Base-by-base conservation (phyloP, 2,888 invertebrate genomes). In the Himalopsyche tibetana region DNA sequence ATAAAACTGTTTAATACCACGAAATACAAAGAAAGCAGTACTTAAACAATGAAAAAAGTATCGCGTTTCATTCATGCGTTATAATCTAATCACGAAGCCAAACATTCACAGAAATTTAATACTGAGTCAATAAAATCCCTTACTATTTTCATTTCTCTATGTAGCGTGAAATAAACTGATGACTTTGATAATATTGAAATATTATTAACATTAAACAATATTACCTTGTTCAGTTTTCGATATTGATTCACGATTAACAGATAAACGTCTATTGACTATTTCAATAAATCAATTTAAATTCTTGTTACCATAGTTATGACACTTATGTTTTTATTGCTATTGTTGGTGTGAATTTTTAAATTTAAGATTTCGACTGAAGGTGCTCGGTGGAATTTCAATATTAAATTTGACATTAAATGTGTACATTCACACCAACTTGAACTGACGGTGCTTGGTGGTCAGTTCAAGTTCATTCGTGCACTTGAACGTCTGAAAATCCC, bases 21-120 rank as follows among this genome's bases (percentile, higher is more conserved):
- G 45, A n/a, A 51, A 80, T n/a, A 1, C 3, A 80, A 42, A 5
- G 80, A 28, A 45, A 15, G 45, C 45, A 80, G 5, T 3, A 80
- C 12, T 28, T 36, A 74, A 74, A 38, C 74, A 74, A 74, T 74
- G 74, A 74, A 38, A 38, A 74, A 74, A 74, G 74, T 74, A 74
- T 74, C 74, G 74, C 15, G 38, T 38, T 74, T 74, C 74, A 74
- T 9, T 15, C 74, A 38, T 74, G 74, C 74, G 74, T 74, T 74
- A 74, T 74, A 74, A 74, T 74, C 74, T 74, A 74, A 74, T 74
- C 74, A 74, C 74, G 74, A 74, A 74, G 74, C 74, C 74, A 74
- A 74, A 74, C 74, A 74, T 74, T 74, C 36, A 74, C 74, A 74
- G 74, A 74, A 74, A 74, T 74, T 74, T 74, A 74, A 74, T 74